phyloP scores from a whole-genome alignment of 2,797 vertebrate species.

The Gymnothorax reevesii region DNA sequence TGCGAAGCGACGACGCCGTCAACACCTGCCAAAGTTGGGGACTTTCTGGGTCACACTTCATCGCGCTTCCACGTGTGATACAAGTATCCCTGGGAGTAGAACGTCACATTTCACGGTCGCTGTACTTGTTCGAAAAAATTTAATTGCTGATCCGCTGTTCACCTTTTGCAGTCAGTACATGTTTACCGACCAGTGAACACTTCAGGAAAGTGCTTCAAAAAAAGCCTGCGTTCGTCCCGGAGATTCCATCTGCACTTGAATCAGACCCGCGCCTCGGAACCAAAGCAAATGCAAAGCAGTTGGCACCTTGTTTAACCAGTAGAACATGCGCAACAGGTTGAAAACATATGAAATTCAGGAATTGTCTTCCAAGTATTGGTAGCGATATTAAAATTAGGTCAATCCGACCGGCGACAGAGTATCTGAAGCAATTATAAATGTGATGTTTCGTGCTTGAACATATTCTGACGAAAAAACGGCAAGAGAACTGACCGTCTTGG shows the following conservation, averaged over 20 bases:
- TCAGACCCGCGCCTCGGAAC: conserved; percentile 2
- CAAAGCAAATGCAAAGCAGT: conserved; percentile 5
- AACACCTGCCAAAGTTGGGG: conserved; percentile 24
- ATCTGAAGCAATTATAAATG: not conserved
- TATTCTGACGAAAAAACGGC: not conserved
- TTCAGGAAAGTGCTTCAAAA: not conserved
- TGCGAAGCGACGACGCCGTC: conserved; percentile 37
- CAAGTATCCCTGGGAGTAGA: conserved; percentile 9
- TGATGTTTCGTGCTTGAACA: not conserved
- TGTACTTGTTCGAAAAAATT: not conserved
- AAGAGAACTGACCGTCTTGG: not conserved
- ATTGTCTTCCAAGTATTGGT: not conserved
- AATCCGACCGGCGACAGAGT: not conserved
- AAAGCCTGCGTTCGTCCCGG: not conserved
- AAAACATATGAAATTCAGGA: not conserved
- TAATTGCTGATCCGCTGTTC: not conserved
- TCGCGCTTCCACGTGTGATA: conserved; percentile 8
- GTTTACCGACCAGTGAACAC: not conserved
- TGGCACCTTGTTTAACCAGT: conserved; percentile 32
- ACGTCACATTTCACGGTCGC: not conserved
- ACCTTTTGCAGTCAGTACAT: not conserved
- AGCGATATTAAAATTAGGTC: not conserved
- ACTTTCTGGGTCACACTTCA: not conserved
- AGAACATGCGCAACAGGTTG: conserved; percentile 57
- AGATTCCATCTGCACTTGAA: conserved; percentile 16